A percentile compares a stretch with the other conserved stretches of the same genome.
phyloP scores from a whole-genome alignment of 2,113 vertebrate species.

The Bos taurus region ARS-UCD2.0 NC_037334.1:53573501-53574000 shows the following conservation, averaged over 20 bases:
- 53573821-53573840: not conserved
- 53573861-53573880: not conserved
- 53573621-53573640: not conserved
- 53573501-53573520: not conserved
- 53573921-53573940: not conserved
- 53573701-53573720: not conserved
- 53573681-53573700: not conserved
- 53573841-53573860: not conserved
- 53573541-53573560: not conserved
- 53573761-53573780: not conserved
- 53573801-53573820: not conserved
- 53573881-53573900: not conserved
- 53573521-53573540: not conserved
- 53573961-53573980: not conserved
- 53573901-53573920: not conserved
- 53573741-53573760: not conserved
- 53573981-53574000: not conserved
- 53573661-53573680: not conserved
- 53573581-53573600: not conserved
- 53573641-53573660: not conserved
- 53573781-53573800: not conserved
- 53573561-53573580: not conserved
- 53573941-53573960: not conserved
- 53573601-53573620: not conserved
- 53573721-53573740: not conserved